These are phyloP conservation scores for Noctua janthe DNA, from an alignment of 2,888 invertebrate species.

Conservation along the genomic window DNA sequence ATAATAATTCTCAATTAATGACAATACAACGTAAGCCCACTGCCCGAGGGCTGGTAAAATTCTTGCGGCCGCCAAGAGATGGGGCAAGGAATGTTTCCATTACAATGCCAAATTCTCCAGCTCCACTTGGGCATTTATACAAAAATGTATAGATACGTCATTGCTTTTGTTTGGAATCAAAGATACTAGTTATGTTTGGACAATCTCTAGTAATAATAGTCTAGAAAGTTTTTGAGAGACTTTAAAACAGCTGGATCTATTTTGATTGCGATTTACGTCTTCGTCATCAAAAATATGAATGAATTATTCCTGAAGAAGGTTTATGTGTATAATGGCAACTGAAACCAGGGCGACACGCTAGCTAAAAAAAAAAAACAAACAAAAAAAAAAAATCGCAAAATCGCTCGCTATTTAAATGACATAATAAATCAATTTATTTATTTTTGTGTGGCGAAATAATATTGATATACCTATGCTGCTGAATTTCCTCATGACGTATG, in stretches of 20 bases:
- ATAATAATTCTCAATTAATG: conserved; percentile 21
- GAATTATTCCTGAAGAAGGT: not conserved
- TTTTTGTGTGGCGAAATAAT: not conserved
- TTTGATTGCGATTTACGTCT: not conserved
- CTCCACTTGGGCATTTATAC: conserved; percentile 51
- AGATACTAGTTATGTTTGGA: not conserved
- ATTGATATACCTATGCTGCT: not conserved
- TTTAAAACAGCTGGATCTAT: not conserved
- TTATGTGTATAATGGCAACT: no score
- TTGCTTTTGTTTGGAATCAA: conserved; percentile 1
- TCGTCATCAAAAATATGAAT: not conserved
- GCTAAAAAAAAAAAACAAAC: not conserved
- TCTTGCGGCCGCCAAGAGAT: conserved; percentile 46
- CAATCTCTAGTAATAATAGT: not conserved
- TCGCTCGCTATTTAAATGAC: not conserved
- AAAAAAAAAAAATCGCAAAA: no score
- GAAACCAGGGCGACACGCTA: not conserved
- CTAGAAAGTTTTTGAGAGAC: not conserved
- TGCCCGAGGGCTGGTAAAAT: conserved; percentile 54
- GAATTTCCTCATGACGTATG: not conserved
- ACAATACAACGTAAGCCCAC: conserved; percentile 10
- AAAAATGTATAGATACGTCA: conserved; percentile 30
- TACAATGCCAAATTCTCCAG: conserved; percentile 55
- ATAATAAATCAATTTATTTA: not conserved
- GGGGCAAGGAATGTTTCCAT: conserved; percentile 64